Evolutionary conservation across 2,113 vertebrate species (phyloP), one percentile per base, ranked within the genome.

Genomic region (Corvus moneduloides): DNA sequence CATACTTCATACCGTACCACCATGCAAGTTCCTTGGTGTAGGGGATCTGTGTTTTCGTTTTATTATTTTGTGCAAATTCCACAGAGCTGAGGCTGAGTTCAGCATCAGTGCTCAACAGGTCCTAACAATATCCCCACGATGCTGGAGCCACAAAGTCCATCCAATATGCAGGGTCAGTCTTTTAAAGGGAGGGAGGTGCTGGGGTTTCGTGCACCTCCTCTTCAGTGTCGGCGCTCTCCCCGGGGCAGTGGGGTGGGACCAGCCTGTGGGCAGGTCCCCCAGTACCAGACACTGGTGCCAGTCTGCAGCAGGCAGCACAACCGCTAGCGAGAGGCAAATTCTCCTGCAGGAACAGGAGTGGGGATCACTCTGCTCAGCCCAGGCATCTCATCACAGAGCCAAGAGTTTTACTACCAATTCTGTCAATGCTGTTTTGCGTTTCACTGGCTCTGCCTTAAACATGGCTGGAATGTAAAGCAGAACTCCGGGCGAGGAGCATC

Each of bases 341-440:
- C 74, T 35, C 37, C 86, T 41, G 20, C 10, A 52, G 83, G 19
- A 85, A 35, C 23, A 66, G 22, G 17, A 79, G 13, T 3, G 39
- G 67, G 74, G 69, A 87, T 69, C 77, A 63, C 73, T 61, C 81
- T 64, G 81, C 78, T 58, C 89, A 78, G 51, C 56, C 55, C 68
- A 63, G 73, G 56, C 81, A 52, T n/a, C 87, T 84, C 52, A 84
- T 35, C 95, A 64, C 75, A 75, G 87, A 84, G 61, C 62, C 89
- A 62, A 8, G 86, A 75, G 90, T 84, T 95, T 93, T 94, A 86
- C 86, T 92, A 66, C 39, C 67, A 54, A 23, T 69, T 87, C 92
- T 49, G 96, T 84, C 93, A 67, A 13, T 13, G 89, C 89, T 82
- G 68, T 82, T 91, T 82, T 63, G 78, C 72, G 39, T 94, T 84